Percentiles rank a stretch among this genome's conserved stretches.
phyloP scores from a whole-genome alignment of 2,797 vertebrate species.

The Tadarida brasiliensis region DNA sequence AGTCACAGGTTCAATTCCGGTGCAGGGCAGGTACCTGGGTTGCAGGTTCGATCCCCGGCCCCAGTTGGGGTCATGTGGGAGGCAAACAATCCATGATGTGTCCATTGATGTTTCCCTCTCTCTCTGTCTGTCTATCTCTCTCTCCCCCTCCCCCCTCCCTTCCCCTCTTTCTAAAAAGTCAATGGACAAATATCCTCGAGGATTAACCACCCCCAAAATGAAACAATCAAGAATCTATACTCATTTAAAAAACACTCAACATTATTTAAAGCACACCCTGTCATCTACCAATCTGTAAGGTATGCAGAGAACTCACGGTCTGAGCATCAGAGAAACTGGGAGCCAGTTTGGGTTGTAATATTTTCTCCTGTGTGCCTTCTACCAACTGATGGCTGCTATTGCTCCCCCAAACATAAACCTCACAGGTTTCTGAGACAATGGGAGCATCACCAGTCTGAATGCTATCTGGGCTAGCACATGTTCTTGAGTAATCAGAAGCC shows the following conservation, averaged over 20 bases:
- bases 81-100: no score
- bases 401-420: constrained; percentile 95
- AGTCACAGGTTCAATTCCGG: no score
- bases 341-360: constrained; percentile 91
- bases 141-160: no score
- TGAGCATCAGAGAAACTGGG: constrained; percentile 93
- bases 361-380: constrained; percentile 92
- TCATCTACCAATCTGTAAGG: constrained; percentile 21
- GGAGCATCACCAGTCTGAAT: constrained; percentile 96
- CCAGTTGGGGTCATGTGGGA: no score
- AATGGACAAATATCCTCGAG: no score
- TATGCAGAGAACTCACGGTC: constrained; percentile 87
- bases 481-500: constrained; percentile 99
- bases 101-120: no score
- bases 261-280: constrained; percentile 25
- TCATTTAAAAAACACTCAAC: constrained; percentile 32
- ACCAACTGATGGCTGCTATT: constrained; percentile 93
- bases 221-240: constrained; percentile 43
- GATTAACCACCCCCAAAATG: neutral
- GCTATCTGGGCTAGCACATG: constrained; percentile 97
- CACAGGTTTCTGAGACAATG: constrained; percentile 96
- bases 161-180: no score
- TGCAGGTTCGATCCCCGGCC: no score
- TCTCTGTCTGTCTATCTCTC: no score
- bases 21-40: no score